Evolutionary conservation across 2,888 invertebrate genomes (phyloP), one percentile per base, ranked within the genome.

Genomic region (Thyatira batis): DNA sequence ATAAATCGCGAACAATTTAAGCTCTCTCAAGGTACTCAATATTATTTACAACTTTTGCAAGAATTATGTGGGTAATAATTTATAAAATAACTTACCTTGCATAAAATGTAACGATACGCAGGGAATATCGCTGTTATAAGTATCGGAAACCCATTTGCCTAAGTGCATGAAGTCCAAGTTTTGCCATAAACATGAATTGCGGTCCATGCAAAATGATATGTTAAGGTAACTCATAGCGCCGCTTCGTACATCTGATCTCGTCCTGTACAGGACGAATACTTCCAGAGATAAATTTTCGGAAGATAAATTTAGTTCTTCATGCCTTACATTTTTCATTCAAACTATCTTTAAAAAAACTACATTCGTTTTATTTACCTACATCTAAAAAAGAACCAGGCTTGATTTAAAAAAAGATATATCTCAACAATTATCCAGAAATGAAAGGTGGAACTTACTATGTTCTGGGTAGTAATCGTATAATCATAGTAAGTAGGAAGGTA

Each of bases 71-170:
- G 51, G 73, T 70, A 80, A 86, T 86, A 85, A 82, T 82, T 86
- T 78, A 80, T 74, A 75, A 81, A 80, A 78, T 77, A 82, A 80
- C 73, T 78, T 75, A 61, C 69, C 76, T 76, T 77, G 76, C 77
- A 80, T 80, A 84, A 83, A 84, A 84, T 85, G 83, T 84, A 77
- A 76, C 80, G 78, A 75, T 84, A 81, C 79, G 73, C 77, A 72
- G 77, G 76, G 76, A 76, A 82, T 82, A 85, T 78, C 70, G 80
- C 82, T 82, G 74, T 87, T 88, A 84, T 85, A 89, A 89, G 86
- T 90, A 91, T 92, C 87, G 89, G 86, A 89, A 92, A 90, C 80
- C 89, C 89, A 92, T 91, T 92, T 89, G 79, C 87, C 80, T 92
- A 89, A 92, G 91, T 91, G 89, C 89, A 89, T 84, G 85, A 82